phyloP scores from a whole-genome alignment of 2,888 invertebrate species.

The Oscheius sp. region DNA sequence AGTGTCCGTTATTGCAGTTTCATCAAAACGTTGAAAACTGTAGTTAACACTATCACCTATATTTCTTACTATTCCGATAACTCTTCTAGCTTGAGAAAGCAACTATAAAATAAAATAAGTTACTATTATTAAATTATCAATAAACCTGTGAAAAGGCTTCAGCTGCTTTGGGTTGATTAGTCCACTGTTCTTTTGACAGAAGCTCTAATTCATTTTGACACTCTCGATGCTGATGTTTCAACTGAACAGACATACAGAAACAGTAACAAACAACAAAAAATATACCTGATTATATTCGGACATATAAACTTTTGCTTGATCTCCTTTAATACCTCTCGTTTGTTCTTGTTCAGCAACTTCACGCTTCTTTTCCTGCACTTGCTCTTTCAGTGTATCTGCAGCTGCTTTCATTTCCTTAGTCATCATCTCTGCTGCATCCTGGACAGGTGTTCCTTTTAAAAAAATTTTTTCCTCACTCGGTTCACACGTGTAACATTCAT shows the following conservation, averaged over 20 bases:
- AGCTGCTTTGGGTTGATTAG: slow-evolving; percentile 3
- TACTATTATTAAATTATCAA: neutral
- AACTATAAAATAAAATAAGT: neutral
- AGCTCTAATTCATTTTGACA: neutral
- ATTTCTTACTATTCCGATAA: neutral
- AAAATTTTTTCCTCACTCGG: neutral
- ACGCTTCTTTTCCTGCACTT: slow-evolving; percentile 1
- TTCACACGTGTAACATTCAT: neutral
- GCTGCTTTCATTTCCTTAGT: neutral
- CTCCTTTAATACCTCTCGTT: slow-evolving; percentile 7
- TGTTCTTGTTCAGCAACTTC: slow-evolving; percentile 9
- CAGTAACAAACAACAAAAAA: neutral
- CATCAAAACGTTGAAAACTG: slow-evolving; percentile 13
- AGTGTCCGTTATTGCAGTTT: neutral
- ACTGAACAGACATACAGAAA: neutral
- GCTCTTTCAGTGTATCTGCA: slow-evolving; percentile 14
- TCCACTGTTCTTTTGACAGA: slow-evolving; percentile 23
- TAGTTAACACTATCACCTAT: neutral
- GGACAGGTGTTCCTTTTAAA: neutral
- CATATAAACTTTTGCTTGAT: slow-evolving; percentile 20
- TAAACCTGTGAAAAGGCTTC: slow-evolving; percentile 17
- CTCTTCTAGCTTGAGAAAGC: neutral
- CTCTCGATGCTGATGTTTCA: slow-evolving; percentile 13
- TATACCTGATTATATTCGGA: slow-evolving; percentile 16
- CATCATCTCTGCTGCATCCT: slow-evolving; percentile 8